Percentiles rank a stretch among this genome's conserved stretches.
These are phyloP conservation scores for Piliocolobus tephrosceles DNA, from an alignment of 2,113 vertebrate species.

Conservation along the genomic window DNA sequence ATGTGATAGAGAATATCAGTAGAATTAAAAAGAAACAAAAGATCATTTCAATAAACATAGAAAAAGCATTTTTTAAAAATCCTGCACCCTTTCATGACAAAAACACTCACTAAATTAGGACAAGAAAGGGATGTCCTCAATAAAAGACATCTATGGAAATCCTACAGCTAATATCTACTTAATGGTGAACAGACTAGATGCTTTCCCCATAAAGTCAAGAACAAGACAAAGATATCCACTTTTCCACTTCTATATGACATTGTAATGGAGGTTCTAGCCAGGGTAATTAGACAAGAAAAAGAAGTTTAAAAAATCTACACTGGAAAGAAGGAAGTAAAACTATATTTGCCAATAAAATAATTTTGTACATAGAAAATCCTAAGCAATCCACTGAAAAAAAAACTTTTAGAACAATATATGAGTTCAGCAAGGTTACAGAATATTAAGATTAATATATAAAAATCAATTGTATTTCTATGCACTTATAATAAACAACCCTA, in stretches of 20 bases:
- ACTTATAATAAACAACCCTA: not conserved
- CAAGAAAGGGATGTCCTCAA: not conserved
- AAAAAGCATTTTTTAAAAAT: not conserved
- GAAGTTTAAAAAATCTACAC: not conserved
- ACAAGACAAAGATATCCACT: not conserved
- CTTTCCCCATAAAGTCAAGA: not conserved
- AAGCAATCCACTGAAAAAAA: not conserved
- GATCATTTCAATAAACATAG: not conserved
- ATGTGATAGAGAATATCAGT: not conserved
- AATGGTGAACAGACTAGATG: not conserved
- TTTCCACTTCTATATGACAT: not conserved
- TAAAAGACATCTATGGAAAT: not conserved
- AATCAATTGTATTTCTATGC: not conserved
- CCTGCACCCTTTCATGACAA: not conserved
- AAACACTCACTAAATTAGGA: not conserved
- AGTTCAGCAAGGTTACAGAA: not conserved
- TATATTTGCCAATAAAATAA: not conserved
- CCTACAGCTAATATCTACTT: not conserved
- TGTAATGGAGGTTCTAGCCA: not conserved
- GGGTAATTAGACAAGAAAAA: not conserved
- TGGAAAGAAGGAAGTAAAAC: not conserved
- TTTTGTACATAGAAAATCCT: not conserved
- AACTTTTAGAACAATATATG: not conserved
- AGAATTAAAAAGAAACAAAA: not conserved
- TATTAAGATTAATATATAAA: not conserved